A percentile compares a stretch with the other conserved stretches of the same genome.
phyloP scores from a whole-genome alignment of 2,797 vertebrate species.

The Pangasius djambal region DNA sequence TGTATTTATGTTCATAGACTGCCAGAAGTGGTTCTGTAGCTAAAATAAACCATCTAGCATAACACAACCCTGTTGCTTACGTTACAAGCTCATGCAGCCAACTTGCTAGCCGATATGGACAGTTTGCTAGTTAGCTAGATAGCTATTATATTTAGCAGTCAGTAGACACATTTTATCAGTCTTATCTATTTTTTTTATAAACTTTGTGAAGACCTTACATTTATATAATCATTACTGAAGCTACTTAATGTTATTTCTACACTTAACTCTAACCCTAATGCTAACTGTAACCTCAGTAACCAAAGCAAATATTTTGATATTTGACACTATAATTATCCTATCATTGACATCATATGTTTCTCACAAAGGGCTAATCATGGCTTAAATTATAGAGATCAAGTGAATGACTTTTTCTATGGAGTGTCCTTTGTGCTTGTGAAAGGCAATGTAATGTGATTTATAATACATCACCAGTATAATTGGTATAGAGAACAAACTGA shows the following conservation, averaged over 20 bases:
- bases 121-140: background rate
- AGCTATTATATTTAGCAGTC: background rate
- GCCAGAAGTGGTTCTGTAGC: background rate
- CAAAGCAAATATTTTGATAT: background rate
- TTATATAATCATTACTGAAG: background rate
- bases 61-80: background rate
- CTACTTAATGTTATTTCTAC: background rate
- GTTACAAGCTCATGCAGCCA: background rate
- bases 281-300: background rate
- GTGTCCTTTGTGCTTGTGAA: background rate
- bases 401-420: background rate
- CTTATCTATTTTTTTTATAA: background rate
- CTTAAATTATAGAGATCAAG: background rate
- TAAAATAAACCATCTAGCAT: background rate
- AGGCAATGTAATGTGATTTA: too few species aligned
- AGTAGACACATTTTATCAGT: background rate
- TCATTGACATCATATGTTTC: background rate
- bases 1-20: background rate
- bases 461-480: background rate
- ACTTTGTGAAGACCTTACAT: background rate
- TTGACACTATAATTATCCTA: background rate
- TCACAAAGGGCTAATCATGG: background rate
- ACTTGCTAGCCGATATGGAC: background rate
- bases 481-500: background rate
- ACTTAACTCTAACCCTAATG: background rate